Evolutionary conservation across 2,888 invertebrate species (phyloP).

Genomic region (Plagiodera versicolora): DNA sequence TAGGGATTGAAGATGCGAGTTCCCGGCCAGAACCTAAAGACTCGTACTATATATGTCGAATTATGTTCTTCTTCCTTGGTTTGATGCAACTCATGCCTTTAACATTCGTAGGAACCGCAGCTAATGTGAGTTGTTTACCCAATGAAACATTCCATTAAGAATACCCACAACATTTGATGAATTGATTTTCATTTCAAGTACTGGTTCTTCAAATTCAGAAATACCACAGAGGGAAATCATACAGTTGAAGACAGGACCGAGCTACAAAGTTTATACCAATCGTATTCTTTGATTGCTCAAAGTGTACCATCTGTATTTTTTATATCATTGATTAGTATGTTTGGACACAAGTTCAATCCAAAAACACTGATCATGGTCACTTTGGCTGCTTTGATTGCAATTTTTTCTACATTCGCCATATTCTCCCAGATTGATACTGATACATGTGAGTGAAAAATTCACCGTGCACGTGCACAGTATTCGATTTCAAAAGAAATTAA

Average conservation of each 20-base stretch:
- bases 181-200: constrained; percentile 3
- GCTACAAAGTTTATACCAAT: constrained; percentile 5
- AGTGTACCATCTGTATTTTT: background rate
- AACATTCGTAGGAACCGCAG: background rate
- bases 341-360: background rate
- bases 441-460: background rate
- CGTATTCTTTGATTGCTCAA: background rate
- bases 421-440: constrained; percentile 6
- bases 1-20: background rate
- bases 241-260: background rate
- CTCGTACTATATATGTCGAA: background rate
- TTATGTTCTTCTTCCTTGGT: background rate
- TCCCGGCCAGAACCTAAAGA: background rate
- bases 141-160: no score
- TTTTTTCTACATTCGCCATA: background rate
- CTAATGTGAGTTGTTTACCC: background rate
- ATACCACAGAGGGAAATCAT: background rate
- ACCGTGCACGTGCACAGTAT: no score
- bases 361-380: background rate
- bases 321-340: background rate
- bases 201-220: constrained; percentile 10
- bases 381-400: background rate
- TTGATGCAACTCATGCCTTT: background rate
- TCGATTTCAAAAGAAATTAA: no score
- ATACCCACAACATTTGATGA: no score